Percentiles rank a stretch among this genome's conserved stretches.
Evolutionary conservation across 2,888 invertebrate genomes (phyloP).

Genomic region (Ashinkailepas kermadecensis): DNA sequence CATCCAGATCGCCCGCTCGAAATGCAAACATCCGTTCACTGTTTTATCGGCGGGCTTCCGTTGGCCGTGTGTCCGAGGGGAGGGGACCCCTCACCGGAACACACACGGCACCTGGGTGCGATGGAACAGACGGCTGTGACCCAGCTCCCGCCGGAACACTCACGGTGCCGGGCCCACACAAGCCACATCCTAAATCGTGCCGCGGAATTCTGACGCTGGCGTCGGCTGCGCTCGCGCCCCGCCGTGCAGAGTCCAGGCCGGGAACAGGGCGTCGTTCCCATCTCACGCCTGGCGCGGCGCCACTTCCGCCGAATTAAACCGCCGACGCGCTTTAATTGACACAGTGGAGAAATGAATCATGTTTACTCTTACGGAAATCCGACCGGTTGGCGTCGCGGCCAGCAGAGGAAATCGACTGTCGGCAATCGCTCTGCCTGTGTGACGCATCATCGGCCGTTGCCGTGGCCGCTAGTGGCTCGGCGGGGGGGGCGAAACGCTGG

Average conservation of each 20-base stretch:
- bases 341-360: background rate
- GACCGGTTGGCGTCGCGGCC: background rate
- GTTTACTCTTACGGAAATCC: background rate
- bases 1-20: too few relatives aligned
- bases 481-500: background rate
- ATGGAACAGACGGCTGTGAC: too few relatives aligned
- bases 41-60: too few relatives aligned
- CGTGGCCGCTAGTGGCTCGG: background rate
- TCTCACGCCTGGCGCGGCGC: background rate
- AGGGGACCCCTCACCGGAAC: too few relatives aligned
- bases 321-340: background rate
- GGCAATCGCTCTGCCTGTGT: background rate
- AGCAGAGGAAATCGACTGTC: background rate
- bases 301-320: constrained; percentile 7
- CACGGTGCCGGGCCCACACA: too few relatives aligned
- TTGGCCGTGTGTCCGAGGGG: too few relatives aligned
- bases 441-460: background rate
- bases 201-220: background rate
- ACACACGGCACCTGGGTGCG: too few relatives aligned
- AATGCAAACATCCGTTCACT: too few relatives aligned
- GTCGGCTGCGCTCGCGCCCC: background rate
- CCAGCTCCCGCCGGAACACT: too few relatives aligned
- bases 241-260: background rate
- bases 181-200: too few relatives aligned
- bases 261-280: background rate